Conservation (phyloP, 2,888 invertebrate genomes). For the Hypomecis atomaria region DNA sequence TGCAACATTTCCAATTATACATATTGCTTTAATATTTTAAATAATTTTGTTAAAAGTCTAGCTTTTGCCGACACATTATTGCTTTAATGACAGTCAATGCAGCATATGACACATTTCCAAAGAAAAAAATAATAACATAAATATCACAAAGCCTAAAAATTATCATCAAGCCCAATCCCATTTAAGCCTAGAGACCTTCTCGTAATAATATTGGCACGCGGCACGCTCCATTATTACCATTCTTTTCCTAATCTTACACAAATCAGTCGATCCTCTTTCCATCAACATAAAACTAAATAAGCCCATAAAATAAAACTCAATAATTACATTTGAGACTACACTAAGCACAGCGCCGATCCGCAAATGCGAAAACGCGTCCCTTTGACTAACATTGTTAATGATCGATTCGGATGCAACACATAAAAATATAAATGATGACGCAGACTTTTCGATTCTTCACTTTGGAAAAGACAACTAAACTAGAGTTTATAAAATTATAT, state of each 20-base stretch:
- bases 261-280: constrained; percentile 74
- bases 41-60: constrained; percentile 44
- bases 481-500: constrained; percentile 78
- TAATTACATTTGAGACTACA: constrained; percentile 79
- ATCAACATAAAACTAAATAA: constrained; percentile 61
- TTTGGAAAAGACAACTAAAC: constrained; percentile 80
- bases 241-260: constrained; percentile 65
- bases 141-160: constrained; percentile 60
- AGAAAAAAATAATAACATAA: constrained; percentile 47
- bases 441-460: constrained; percentile 83
- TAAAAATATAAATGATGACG: constrained; percentile 73
- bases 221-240: constrained; percentile 62
- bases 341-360: constrained; percentile 76
- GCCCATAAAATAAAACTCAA: constrained; percentile 61
- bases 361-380: constrained; percentile 66
- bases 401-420: constrained; percentile 66
- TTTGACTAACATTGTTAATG: constrained; percentile 62
- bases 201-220: constrained; percentile 70
- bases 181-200: constrained; percentile 47
- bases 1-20: constrained; percentile 11
- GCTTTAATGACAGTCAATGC: constrained; percentile 54
- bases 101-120: constrained; percentile 47
- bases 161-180: constrained; percentile 51
- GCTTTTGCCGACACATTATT: constrained; percentile 57
- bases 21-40: constrained; percentile 54